These are phyloP conservation scores for Nemotelus nigrinus DNA, from an alignment of 2,888 invertebrate genomes.

Conservation along the genomic window DNA sequence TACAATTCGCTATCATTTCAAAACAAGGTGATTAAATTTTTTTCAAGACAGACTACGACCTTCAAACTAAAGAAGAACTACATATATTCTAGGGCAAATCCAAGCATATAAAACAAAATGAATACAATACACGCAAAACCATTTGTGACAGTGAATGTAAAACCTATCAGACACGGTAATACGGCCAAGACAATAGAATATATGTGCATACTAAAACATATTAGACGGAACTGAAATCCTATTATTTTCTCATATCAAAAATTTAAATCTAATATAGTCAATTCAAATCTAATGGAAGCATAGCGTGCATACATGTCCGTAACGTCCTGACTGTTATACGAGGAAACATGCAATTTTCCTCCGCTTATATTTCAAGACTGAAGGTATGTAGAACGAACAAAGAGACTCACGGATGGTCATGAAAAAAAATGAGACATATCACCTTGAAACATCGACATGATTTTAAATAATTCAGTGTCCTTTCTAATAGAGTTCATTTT, in stretches of 20 bases:
- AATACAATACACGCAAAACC: no score
- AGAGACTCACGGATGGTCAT: background rate
- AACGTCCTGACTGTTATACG: conserved; percentile 2
- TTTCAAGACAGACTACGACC: no score
- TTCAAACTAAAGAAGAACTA: no score
- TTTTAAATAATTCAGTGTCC: conserved; percentile 8
- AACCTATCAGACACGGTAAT: no score
- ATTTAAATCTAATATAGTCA: conserved; percentile 40
- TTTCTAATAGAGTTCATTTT: no score
- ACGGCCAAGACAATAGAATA: no score
- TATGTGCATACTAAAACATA: no score
- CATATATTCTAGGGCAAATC: no score
- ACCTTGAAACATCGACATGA: conserved; percentile 17
- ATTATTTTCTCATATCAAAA: conserved; percentile 28
- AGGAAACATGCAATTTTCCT: conserved; percentile 18
- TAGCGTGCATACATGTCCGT: conserved; percentile 42
- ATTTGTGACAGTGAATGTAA: no score
- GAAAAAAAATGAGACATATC: background rate
- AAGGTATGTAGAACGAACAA: background rate
- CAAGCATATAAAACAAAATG: no score
- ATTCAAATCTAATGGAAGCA: conserved; percentile 37
- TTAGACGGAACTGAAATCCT: conserved; percentile 3
- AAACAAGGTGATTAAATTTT: no score
- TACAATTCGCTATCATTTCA: no score
- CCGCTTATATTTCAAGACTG: background rate